phyloP scores from a whole-genome alignment of 2,888 invertebrate species.

The Polydrusus cervinus region DNA sequence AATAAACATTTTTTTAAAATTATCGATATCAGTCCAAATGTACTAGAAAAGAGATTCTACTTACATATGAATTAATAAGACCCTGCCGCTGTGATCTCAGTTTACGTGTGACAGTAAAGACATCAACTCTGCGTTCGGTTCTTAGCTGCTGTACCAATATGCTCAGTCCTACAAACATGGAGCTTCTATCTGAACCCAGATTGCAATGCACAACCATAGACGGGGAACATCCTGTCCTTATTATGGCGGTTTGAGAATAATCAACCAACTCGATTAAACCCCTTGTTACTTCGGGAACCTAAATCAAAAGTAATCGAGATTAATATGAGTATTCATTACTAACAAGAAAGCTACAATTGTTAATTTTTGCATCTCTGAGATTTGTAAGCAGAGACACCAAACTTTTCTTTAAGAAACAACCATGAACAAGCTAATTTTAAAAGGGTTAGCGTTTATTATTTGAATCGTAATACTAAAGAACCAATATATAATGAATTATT shows the following conservation, averaged over 20 bases:
- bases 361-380: too few species aligned
- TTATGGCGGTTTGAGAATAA: slow-evolving; percentile 76
- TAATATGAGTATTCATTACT: not conserved
- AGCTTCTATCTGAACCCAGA: slow-evolving; percentile 90
- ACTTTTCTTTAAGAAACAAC: too few species aligned
- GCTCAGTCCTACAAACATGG: slow-evolving; percentile 91
- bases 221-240: slow-evolving; percentile 74
- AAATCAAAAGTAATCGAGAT: slow-evolving; percentile 41
- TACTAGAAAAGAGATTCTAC: slow-evolving; percentile 65
- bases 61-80: slow-evolving; percentile 89
- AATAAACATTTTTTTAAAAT: too few species aligned
- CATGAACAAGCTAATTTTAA: too few species aligned
- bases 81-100: slow-evolving; percentile 88
- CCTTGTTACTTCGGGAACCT: slow-evolving; percentile 88
- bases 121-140: slow-evolving; percentile 89
- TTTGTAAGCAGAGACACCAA: too few species aligned
- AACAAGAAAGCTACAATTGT: too few species aligned
- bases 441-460: too few species aligned
- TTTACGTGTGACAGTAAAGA: slow-evolving; percentile 88
- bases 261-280: slow-evolving; percentile 91
- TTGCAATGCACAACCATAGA: slow-evolving; percentile 92
- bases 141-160: slow-evolving; percentile 89
- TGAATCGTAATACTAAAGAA: too few species aligned
- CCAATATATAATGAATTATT: too few species aligned
- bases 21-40: too few species aligned